Percentiles rank a stretch among this genome's conserved stretches.
phyloP scores from a whole-genome alignment of 2,888 invertebrate genomes.

The Drosophila kanekoi region DNA sequence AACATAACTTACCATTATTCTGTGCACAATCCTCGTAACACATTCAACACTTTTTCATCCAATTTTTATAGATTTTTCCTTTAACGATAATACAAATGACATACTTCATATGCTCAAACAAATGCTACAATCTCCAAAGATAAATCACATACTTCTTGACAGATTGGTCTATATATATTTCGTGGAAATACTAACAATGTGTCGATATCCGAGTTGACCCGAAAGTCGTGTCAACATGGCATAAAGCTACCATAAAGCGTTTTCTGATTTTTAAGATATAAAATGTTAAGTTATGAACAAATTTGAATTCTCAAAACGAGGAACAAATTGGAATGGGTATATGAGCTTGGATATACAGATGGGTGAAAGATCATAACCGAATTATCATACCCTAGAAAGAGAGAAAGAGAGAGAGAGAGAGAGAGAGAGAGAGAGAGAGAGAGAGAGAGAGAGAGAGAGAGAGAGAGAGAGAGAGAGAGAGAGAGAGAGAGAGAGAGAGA shows the following conservation, averaged over 20 bases:
- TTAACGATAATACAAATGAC: neutral
- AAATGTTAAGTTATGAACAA: too few relatives aligned
- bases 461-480: neutral
- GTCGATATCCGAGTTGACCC: too few relatives aligned
- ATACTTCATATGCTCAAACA: conserved; percentile 1
- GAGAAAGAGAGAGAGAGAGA: neutral
- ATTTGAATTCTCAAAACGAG: too few relatives aligned
- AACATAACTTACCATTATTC: conserved; percentile 11
- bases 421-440: neutral
- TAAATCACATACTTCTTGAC: too few relatives aligned
- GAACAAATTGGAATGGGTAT: neutral
- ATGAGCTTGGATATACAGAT: neutral
- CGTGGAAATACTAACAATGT: too few relatives aligned
- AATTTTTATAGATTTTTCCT: conserved; percentile 4
- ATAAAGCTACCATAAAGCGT: too few relatives aligned
- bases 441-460: neutral
- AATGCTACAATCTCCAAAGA: neutral
- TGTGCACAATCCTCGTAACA: neutral
- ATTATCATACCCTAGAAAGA: neutral
- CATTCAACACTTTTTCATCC: conserved; percentile 1
- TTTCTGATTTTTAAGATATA: too few relatives aligned
- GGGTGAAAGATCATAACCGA: neutral
- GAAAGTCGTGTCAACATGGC: too few relatives aligned
- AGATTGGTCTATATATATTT: too few relatives aligned
- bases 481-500: neutral